Percentiles rank a stretch among this genome's conserved stretches.
Conservation (phyloP, 2,888 invertebrate species). For the Macrophya alboannulata region DNA sequence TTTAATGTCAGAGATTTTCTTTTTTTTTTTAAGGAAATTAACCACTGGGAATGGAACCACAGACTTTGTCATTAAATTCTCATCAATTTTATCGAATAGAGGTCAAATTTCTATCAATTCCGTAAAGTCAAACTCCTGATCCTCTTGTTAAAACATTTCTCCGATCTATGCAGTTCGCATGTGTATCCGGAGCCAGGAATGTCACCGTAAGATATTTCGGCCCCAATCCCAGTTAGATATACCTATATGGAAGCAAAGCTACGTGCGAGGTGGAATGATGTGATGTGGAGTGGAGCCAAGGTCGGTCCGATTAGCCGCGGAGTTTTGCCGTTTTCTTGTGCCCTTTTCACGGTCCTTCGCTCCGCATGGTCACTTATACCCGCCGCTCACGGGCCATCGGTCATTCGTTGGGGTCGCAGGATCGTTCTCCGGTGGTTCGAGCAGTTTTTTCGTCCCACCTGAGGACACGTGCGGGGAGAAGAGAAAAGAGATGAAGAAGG, state of each 20-base stretch:
- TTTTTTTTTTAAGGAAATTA: neutral
- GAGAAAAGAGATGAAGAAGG: constrained; percentile 41
- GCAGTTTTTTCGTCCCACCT: constrained; percentile 54
- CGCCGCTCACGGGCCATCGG: constrained; percentile 39
- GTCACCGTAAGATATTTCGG: neutral
- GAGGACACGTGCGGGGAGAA: constrained; percentile 54
- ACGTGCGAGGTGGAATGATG: constrained; percentile 44
- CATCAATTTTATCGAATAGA: neutral
- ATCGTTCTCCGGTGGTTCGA: constrained; percentile 46
- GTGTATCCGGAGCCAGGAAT: neutral
- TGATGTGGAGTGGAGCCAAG: constrained; percentile 38
- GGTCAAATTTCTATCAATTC: neutral
- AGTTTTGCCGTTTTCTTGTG: constrained; percentile 48
- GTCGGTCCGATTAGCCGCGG: constrained; percentile 47
- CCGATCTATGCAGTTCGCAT: neutral
- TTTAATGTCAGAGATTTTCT: neutral
- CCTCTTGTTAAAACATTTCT: neutral
- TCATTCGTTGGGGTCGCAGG: constrained; percentile 39
- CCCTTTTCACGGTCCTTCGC: constrained; percentile 53
- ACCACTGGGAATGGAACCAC: neutral
- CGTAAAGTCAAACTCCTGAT: neutral
- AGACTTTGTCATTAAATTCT: neutral
- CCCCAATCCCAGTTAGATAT: neutral
- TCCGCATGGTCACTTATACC: constrained; percentile 29
- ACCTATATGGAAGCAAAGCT: neutral